Conservation (phyloP, 2,888 invertebrate genomes). For the Phortica okadai region DNA sequence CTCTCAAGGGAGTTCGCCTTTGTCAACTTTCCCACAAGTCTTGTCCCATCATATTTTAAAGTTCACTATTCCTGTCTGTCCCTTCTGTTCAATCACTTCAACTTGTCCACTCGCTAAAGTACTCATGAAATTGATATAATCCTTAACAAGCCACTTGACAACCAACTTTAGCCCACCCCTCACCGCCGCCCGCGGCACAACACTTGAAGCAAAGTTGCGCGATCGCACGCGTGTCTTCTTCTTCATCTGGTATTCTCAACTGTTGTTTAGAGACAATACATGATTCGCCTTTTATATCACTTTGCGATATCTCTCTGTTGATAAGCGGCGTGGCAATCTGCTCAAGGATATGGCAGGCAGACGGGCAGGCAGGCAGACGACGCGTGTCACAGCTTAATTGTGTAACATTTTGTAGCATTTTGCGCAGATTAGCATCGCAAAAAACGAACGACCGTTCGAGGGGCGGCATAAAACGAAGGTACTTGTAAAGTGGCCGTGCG, state of each 20-base stretch:
- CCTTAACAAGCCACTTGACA: slow-evolving; percentile 27
- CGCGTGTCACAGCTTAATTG: slow-evolving; percentile 76
- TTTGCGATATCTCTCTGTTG: slow-evolving; percentile 59
- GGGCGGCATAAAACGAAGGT: no score
- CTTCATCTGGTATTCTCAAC: not conserved
- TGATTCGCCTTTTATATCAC: not conserved
- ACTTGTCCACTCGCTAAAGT: slow-evolving; percentile 29
- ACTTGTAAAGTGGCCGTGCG: slow-evolving; percentile 40
- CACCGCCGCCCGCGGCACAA: not conserved
- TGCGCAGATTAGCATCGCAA: slow-evolving; percentile 73
- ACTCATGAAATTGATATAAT: slow-evolving; percentile 22
- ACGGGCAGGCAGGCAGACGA: slow-evolving; percentile 30
- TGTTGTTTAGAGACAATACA: not conserved
- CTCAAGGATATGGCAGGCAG: slow-evolving; percentile 41
- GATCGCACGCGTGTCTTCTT: slow-evolving; percentile 16
- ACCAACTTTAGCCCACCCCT: not conserved
- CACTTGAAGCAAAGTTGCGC: not conserved
- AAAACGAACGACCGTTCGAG: slow-evolving; percentile 42
- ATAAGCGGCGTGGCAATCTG: slow-evolving; percentile 40
- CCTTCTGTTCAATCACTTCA: not conserved
- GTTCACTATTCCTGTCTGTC: no score
- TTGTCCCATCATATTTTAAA: no score
- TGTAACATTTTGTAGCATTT: slow-evolving; percentile 76
- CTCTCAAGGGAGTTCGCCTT: not conserved
- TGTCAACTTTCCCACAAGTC: no score